Evolutionary conservation across 1,140 invertebrate species (phyloP).

Genomic region (Drosophila teissieri): DNA sequence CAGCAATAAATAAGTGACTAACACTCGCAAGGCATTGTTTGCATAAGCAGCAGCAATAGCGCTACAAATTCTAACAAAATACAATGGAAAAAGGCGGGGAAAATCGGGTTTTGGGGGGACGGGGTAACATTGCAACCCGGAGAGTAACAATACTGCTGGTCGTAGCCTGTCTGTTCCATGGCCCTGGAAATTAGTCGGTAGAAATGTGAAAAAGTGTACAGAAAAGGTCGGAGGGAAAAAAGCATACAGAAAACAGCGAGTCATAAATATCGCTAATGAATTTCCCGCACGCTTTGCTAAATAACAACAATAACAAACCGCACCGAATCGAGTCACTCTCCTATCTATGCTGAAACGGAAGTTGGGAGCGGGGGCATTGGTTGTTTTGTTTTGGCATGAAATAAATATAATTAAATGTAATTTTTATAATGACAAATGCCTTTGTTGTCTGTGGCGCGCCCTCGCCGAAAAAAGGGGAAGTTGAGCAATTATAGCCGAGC

Average conservation of each 20-base stretch:
- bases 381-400: constrained; percentile 57
- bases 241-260: constrained; percentile 34
- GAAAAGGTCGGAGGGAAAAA: constrained; percentile 16
- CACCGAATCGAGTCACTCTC: constrained; percentile 39
- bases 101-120: background rate
- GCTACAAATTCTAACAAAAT: constrained; percentile 49
- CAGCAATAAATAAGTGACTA: constrained; percentile 44
- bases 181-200: constrained; percentile 74
- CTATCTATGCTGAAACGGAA: constrained; percentile 62
- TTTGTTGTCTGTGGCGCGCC: constrained; percentile 40
- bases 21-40: constrained; percentile 33
- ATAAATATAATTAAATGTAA: constrained; percentile 80
- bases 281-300: constrained; percentile 80
- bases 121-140: constrained; percentile 20
- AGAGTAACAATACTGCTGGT: constrained; percentile 53
- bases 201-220: constrained; percentile 46
- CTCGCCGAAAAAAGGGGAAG: constrained; percentile 20
- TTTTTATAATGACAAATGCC: constrained; percentile 79
- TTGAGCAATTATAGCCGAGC: constrained; percentile 20
- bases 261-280: constrained; percentile 82
- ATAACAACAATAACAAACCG: constrained; percentile 36
- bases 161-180: constrained; percentile 32
- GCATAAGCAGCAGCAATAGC: constrained; percentile 36
- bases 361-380: constrained; percentile 61
- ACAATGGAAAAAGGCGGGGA: constrained; percentile 19